These are phyloP conservation scores for Cerastoderma edule DNA, from an alignment of 2,888 invertebrate species.

Conservation along the genomic window DNA sequence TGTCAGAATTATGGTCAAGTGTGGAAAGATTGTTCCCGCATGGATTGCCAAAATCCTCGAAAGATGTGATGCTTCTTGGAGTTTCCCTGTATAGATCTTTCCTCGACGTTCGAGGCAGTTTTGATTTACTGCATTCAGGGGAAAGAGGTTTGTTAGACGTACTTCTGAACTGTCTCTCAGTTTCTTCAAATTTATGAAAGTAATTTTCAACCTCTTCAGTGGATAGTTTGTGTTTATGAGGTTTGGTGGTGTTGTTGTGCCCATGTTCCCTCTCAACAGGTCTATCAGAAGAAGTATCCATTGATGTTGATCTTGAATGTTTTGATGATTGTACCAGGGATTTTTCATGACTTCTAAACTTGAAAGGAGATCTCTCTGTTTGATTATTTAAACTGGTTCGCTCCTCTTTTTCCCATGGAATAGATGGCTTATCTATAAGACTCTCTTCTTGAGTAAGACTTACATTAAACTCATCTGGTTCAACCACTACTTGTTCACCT, in stretches of 20 bases:
- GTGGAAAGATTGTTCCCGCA: neutral
- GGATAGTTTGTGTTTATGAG: constrained; percentile 35
- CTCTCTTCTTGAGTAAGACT: constrained; percentile 38
- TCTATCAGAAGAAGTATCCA: neutral
- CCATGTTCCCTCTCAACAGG: neutral
- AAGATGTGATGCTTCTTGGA: too few species aligned
- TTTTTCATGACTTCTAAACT: neutral
- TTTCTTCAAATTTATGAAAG: constrained; percentile 35
- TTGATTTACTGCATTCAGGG: constrained; percentile 5
- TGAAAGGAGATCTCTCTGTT: neutral
- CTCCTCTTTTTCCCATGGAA: neutral
- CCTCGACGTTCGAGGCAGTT: neutral
- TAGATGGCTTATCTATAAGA: neutral
- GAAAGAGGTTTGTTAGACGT: neutral
- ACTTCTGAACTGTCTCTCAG: constrained; percentile 32
- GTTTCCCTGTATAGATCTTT: neutral
- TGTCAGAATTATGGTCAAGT: neutral
- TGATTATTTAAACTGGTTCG: neutral
- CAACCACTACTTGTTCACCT: constrained; percentile 24
- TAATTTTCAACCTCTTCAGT: constrained; percentile 30
- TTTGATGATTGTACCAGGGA: neutral
- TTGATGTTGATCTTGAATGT: too few species aligned
- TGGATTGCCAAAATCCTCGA: too few species aligned
- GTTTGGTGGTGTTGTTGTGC: constrained; percentile 12
- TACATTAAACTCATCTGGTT: constrained; percentile 46